Evolutionary conservation across 2,888 invertebrate genomes (phyloP), one percentile per base, ranked within the genome.

Genomic region (Trachelus stipa): DNA sequence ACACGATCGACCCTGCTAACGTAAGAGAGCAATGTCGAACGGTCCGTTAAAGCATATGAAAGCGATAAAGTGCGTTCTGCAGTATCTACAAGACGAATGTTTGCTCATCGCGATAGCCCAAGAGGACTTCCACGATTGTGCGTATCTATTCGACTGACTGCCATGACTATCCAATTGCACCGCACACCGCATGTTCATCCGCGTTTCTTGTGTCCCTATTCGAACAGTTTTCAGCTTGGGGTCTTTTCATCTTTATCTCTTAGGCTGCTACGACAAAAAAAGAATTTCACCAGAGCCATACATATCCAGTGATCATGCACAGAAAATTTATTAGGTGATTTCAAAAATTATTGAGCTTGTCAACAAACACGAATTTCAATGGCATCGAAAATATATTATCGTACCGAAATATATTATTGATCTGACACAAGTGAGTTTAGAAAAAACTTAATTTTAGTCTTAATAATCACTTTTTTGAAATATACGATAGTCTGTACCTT

Each of bases 61-160:
- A 68, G 74, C 79, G 84, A 84, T 83, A 84, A 80, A 56, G 78
- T 76, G 81, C 81, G 84, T 85, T 85, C 85, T 82, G 82, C 81
- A 84, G 79, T 86, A 86, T 86, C 85, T 85, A 83, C 79, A 75
- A 71, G 75, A 73, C 76, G 74, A 82, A 77, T 82, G 84, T 82
- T 83, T 83, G 78, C 81, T 86, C 83, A 82, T 85, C 83, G 81
- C 81, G 83, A 85, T 78, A 78, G 78, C 78, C 56, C 73, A 75
- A 82, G 77, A 76, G 71, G 23, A 74, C 40, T 77, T 79, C 76
- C 78, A 81, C 40, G 82, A 84, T 85, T 81, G 79, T 75, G 68
- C 78, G 82, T 84, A 81, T 85, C 81, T 73, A 73, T n/a, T 71
- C 69, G 56, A 56, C 56, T 56, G 56, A 23, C 56, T 56, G 23